Evolutionary conservation across 2,113 vertebrate genomes (phyloP).

Genomic region (Spea multiplicata): DNA sequence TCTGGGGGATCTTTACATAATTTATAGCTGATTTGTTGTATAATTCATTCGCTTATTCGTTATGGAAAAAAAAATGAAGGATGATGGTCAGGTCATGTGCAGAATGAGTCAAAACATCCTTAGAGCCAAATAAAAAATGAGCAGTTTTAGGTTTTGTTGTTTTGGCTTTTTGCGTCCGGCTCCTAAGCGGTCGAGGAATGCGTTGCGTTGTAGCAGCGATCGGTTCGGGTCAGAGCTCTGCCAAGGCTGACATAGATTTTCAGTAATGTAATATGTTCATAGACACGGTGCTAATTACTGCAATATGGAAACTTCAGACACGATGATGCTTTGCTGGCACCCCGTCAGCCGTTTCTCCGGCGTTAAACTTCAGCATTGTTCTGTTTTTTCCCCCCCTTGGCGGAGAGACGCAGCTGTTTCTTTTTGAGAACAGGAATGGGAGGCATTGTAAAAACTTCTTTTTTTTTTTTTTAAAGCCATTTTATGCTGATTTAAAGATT

Average conservation of each 20-base stretch:
- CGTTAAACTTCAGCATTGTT: slow-evolving; percentile 44
- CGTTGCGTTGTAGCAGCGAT: neutral
- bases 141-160: too few species aligned
- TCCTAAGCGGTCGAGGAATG: slow-evolving; percentile 11
- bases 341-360: neutral
- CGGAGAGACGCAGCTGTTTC: slow-evolving; percentile 43
- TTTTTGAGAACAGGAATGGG: slow-evolving; percentile 31
- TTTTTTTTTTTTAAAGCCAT: slow-evolving; percentile 9
- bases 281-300: slow-evolving; percentile 40
- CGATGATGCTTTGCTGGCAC: slow-evolving; percentile 26
- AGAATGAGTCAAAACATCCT: too few species aligned
- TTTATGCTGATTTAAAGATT: slow-evolving; percentile 19
- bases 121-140: too few species aligned
- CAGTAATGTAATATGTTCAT: slow-evolving; percentile 36
- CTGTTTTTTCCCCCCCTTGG: slow-evolving; percentile 28
- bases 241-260: slow-evolving; percentile 27
- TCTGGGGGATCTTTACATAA: too few species aligned
- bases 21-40: too few species aligned
- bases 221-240: neutral
- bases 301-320: slow-evolving; percentile 43
- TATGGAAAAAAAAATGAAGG: too few species aligned
- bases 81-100: too few species aligned
- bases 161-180: too few species aligned
- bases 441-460: slow-evolving; percentile 23
- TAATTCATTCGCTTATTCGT: too few species aligned